Base-by-base conservation (phyloP, 2,888 invertebrate genomes). In the Himalopsyche anomala region DNA sequence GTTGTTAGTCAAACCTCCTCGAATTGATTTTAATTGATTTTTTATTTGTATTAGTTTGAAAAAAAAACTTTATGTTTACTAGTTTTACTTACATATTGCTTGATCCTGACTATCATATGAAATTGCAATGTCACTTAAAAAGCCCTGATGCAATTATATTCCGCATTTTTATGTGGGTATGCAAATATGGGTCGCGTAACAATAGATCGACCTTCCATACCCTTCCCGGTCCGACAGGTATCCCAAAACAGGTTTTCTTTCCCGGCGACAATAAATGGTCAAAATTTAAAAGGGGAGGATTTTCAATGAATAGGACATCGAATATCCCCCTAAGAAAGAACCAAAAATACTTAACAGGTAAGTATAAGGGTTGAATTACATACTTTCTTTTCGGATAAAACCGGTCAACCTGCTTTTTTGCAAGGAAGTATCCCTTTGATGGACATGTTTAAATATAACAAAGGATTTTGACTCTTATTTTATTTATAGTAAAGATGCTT, bases 381-480 rank as follows among this genome's bases (percentile, higher is more conserved):
- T 84, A 79, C 28, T 55, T 62, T 79, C 55, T 85, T 85, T 62
- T 38, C 36, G 36, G 55, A 54, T 87, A 87, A 89, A 89, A 89
- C 89, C 89, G 89, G 89, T 89, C 89, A 88, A 55, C 87, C 89
- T 82, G 45, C 85, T 86, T 88, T 88, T 87, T 84, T 85, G 80
- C 80, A 86, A 83, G 86, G 86, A 84, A 88, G 83, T 86, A 85
- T 86, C 88, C 86, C 86, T 86, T 82, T 55, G 84, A 56, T 85
- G 87, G 87, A 88, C 86, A 87, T 69, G 69, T 83, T 84, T 82
- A 42, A 54, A 80, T 56, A 17, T 69, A 51, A 80, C 42, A 42
- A 17, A 80, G 45, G n/a, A 84, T 74, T 80, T 80, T 82, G 56
- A 28, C 55, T 8, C 62, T 80, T 82, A 55, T 17, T 40, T 17